These are phyloP conservation scores for Pecten maximus DNA, from an alignment of 2,888 invertebrate genomes.

Conservation along the genomic window DNA sequence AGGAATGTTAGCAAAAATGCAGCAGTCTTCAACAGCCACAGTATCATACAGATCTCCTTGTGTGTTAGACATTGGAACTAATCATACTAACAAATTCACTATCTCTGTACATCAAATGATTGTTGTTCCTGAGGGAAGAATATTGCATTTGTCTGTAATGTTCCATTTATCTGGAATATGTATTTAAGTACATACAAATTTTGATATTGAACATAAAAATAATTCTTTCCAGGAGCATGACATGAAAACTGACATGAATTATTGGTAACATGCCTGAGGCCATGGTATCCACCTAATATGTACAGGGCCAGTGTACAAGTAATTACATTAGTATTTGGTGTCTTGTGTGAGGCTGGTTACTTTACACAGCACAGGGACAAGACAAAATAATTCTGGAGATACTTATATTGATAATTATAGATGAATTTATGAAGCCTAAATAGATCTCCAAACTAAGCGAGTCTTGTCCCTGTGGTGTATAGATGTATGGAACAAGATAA, in stretches of 20 bases:
- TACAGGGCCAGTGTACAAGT: not conserved
- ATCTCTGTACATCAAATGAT: not conserved
- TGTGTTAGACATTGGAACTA: not conserved
- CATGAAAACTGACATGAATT: not conserved
- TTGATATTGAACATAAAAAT: slow-evolving; percentile 2
- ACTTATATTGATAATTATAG: too few species aligned
- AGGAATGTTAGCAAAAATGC: not conserved
- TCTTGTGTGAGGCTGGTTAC: too few species aligned
- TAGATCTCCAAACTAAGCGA: not conserved
- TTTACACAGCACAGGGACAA: too few species aligned
- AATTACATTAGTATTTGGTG: not conserved
- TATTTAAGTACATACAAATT: not conserved
- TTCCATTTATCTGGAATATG: not conserved
- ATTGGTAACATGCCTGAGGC: not conserved
- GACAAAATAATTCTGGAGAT: too few species aligned
- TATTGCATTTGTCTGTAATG: too few species aligned
- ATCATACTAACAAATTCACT: not conserved
- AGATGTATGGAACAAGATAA: too few species aligned
- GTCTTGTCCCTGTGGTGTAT: not conserved
- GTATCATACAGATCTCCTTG: not conserved
- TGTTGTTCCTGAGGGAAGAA: not conserved
- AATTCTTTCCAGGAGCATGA: not conserved
- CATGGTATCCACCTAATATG: not conserved
- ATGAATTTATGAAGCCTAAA: too few species aligned
- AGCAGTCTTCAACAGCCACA: not conserved